Base-by-base conservation (phyloP, 2,113 vertebrate species). In the Piprites chloris region DNA sequence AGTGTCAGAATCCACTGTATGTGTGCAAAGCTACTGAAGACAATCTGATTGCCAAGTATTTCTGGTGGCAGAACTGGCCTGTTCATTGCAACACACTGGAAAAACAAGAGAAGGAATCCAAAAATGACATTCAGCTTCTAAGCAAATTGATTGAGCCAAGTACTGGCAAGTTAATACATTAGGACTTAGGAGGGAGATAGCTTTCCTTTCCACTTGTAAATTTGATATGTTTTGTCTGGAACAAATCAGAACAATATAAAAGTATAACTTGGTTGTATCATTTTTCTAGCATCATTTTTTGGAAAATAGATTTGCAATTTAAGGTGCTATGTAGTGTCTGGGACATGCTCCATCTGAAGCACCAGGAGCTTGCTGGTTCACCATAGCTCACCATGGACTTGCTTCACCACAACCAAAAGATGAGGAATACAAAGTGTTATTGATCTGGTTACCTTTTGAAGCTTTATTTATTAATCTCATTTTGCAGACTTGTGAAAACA, bases 401-500 rank as follows among this genome's bases (percentile, higher is more conserved):
- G 49, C 49, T 74, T 80, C 30, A 37, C 50, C 56, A 77, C 55
- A 72, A 90, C 13, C n/a, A 30, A 35, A 80, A 90, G 75, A 67
- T 88, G 59, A 69, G 59, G 44, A 81, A 52, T 52, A 52, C 24
- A 53, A 76, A 87, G 55, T 83, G 77, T 69, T 76, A 83, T 32
- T 73, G 71, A 84, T 93, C 76, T 30, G 59, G 63, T 81, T 90
- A 90, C 73, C 35, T 86, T 93, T 68, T 85, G 83, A 95, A 94
- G 87, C 55, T 90, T 90, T 91, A 85, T 91, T 94, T 67, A 89
- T 94, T 96, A 90, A 87, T 89, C 75, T 88, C 28, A 52, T 95
- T 84, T 80, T 74, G 89, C 61, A 95, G 87, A 90, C 91, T 95
- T 62, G 85, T 95, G 37, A 96, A 49, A 96, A 94, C 62, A 9